Evolutionary conservation across 2,888 invertebrate genomes (phyloP).

Genomic region (Hirtodrosophila trivittata): DNA sequence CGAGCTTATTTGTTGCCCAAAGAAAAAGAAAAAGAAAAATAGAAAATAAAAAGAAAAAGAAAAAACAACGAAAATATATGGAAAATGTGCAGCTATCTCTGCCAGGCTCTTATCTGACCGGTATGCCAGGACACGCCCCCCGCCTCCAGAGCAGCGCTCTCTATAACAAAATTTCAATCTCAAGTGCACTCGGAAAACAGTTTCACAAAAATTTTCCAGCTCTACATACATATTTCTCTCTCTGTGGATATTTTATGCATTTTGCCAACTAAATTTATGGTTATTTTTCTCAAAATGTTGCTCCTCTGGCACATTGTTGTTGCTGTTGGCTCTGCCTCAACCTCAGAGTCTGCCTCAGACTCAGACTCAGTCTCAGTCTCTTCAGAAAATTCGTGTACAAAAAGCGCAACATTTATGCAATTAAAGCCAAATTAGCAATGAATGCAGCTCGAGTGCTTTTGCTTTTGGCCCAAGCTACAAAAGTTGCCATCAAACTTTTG

Average conservation of each 20-base stretch:
- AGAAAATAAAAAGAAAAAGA: too few species aligned
- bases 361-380: slow-evolving; percentile 17
- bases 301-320: slow-evolving; percentile 28
- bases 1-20: slow-evolving; percentile 69
- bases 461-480: slow-evolving; percentile 68
- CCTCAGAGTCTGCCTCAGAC: neutral
- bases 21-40: slow-evolving; percentile 17
- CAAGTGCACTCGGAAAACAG: slow-evolving; percentile 72
- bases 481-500: slow-evolving; percentile 79
- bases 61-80: too few species aligned
- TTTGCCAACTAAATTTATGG: slow-evolving; percentile 68
- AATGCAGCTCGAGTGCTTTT: slow-evolving; percentile 77
- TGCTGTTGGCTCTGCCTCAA: slow-evolving; percentile 14
- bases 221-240: slow-evolving; percentile 26
- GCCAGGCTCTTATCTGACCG: slow-evolving; percentile 45
- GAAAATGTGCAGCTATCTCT: too few species aligned
- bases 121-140: slow-evolving; percentile 1
- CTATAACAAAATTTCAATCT: slow-evolving; percentile 70
- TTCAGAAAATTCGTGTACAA: slow-evolving; percentile 67
- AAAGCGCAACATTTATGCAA: slow-evolving; percentile 80
- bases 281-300: slow-evolving; percentile 30
- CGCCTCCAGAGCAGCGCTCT: too few species aligned
- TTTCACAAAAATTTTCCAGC: slow-evolving; percentile 63
- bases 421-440: slow-evolving; percentile 80
- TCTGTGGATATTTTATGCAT: slow-evolving; percentile 52